A percentile compares a stretch with the other conserved stretches of the same genome.
These are phyloP conservation scores for Neomicropteryx cornuta DNA, from an alignment of 1,140 invertebrate genomes.

Conservation along the genomic window DNA sequence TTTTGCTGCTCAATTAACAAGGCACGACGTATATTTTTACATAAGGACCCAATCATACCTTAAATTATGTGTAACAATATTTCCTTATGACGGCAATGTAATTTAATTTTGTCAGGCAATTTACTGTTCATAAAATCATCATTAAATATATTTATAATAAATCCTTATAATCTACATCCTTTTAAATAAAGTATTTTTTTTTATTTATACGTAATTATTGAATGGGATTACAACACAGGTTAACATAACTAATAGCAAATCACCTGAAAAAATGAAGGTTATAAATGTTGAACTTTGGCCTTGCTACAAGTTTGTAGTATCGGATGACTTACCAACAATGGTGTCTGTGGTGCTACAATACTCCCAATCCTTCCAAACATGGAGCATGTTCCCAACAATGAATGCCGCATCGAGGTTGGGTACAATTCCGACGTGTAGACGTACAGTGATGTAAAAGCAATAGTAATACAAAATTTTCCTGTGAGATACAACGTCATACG, in stretches of 20 bases:
- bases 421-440: conserved; percentile 64
- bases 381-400: conserved; percentile 54
- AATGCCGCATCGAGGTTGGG: conserved; percentile 53
- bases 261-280: neutral
- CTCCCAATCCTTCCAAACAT: conserved; percentile 62
- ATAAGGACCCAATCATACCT: no score
- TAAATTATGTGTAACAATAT: no score
- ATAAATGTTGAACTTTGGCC: neutral
- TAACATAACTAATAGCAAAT: no score
- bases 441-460: conserved; percentile 57
- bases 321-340: conserved; percentile 43
- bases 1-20: no score
- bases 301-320: neutral
- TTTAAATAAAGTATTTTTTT: neutral
- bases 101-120: no score
- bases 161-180: neutral
- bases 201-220: neutral
- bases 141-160: neutral
- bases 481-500: conserved; percentile 47
- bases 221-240: neutral
- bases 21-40: no score
- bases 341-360: conserved; percentile 60
- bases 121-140: no score
- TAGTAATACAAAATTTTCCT: conserved; percentile 63
- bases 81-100: no score